Evolutionary conservation across 2,888 invertebrate genomes (phyloP), one percentile per base, ranked within the genome.

Genomic region (Oscheius sp.): DNA sequence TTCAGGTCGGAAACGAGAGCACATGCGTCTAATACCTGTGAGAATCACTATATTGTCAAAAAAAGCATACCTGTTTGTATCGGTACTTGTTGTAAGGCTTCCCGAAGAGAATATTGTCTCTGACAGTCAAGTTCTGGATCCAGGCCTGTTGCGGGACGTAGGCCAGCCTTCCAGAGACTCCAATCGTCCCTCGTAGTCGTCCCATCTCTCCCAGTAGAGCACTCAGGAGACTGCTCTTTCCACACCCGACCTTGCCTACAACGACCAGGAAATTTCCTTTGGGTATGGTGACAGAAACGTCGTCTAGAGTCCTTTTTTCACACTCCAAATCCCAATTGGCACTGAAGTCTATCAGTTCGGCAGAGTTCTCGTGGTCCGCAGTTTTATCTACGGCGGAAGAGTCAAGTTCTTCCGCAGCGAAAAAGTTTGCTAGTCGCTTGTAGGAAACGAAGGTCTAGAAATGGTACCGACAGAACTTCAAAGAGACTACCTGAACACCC

Each of bases 1-100:
- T 95, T 94, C 84, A 99, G 93, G 91, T 99, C 98, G 0, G 95
- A n/a, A n/a, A n/a, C n/a, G 72, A 99, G 91, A 1, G 96, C 96
- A 90, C 97, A 98, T 0, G 95, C 94, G 78, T 94, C 94, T 53
- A 99, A 92, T 33, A 87, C 86, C 66, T 80, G n/a, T n/a, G 21
- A 11, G 10, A n/a, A n/a, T 35, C n/a, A 58, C 2, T 32, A 3
- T 42, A 5, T 3, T 5, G 3, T 7, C 42, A 42, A 42, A 7
- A 42, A 5, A 7, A 5, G 7, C 42, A 42, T 42, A 96, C 93
- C 63, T 80, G 68, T 7, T 87, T 76, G 66, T 88, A 88, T 3
- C 78, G 72, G 35, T 76, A 59, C 42, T 78, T 57, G 58, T 86
- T 79, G 73, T 79, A 87, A 0, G 81, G 81, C 29, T 74, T 60